These are phyloP conservation scores for Cryptotis parvus DNA, from an alignment of 2,113 vertebrate species.

Conservation along the genomic window DNA sequence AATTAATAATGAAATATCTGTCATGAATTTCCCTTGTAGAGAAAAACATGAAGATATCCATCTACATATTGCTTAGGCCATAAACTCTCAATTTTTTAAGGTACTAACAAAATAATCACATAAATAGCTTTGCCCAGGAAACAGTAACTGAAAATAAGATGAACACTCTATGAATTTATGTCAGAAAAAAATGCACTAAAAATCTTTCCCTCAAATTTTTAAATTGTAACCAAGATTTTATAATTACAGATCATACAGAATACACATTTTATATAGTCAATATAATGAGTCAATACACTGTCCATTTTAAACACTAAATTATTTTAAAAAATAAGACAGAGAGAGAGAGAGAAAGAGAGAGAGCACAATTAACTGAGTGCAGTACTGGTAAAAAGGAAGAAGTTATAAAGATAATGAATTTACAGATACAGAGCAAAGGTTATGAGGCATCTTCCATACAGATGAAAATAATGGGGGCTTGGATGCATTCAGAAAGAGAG, in stretches of 20 bases:
- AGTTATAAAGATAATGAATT: slow-evolving; percentile 13
- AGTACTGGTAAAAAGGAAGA: neutral
- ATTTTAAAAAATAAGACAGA: neutral
- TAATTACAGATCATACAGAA: slow-evolving; percentile 1
- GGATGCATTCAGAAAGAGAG: neutral
- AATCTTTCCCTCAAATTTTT: slow-evolving; percentile 35
- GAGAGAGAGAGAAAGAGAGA: too few relatives aligned
- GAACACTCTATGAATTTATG: slow-evolving; percentile 1
- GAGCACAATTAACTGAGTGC: slow-evolving; percentile 52
- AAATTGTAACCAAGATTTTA: slow-evolving; percentile 51
- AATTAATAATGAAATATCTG: slow-evolving; percentile 28
- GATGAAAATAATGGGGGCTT: neutral
- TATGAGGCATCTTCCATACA: neutral
- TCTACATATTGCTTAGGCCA: neutral
- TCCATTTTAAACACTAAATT: slow-evolving; percentile 51
- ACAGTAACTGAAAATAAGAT: slow-evolving; percentile 27
- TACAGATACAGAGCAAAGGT: neutral
- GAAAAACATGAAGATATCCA: neutral
- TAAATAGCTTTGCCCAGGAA: slow-evolving; percentile 18
- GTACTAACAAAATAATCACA: slow-evolving; percentile 20
- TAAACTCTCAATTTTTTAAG: neutral
- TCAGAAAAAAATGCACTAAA: slow-evolving; percentile 44
- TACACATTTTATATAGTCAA: slow-evolving; percentile 38
- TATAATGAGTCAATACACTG: slow-evolving; percentile 1
- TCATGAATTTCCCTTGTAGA: neutral